phyloP scores from a whole-genome alignment of 2,113 vertebrate species.

The Ammodytes dubius region DNA sequence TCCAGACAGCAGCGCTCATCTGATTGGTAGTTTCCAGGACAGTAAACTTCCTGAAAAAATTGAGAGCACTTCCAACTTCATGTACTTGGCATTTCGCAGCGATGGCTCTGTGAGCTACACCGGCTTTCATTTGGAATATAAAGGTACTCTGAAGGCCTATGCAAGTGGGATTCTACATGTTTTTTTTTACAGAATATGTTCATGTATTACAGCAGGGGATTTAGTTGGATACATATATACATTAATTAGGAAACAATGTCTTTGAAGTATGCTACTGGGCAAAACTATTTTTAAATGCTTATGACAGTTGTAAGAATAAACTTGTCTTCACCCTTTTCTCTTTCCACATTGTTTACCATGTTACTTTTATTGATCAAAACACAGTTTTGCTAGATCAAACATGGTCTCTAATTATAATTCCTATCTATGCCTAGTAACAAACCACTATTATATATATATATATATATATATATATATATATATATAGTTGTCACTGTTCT shows the following conservation, averaged over 20 bases:
- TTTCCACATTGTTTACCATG: conserved; percentile 26
- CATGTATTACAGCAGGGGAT: conserved; percentile 31
- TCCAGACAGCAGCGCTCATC: conserved; percentile 90
- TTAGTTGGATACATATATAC: conserved; percentile 33
- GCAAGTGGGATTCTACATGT: conserved; percentile 14
- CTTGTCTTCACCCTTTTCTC: neutral
- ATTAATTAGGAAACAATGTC: neutral
- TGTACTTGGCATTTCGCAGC: conserved; percentile 98
- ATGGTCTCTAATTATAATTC: neutral
- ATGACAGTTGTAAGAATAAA: conserved; percentile 31
- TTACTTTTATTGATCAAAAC: conserved; percentile 9
- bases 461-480: too few relatives aligned
- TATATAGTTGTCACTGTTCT: conserved; percentile 16
- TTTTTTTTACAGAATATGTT: conserved; percentile 29
- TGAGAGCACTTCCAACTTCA: conserved; percentile 96
- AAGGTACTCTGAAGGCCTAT: conserved; percentile 86
- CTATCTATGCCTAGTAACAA: neutral
- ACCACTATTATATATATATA: neutral
- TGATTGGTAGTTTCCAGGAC: conserved; percentile 98
- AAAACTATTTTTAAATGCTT: conserved; percentile 12
- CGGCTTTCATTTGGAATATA: conserved; percentile 98
- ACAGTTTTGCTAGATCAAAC: conserved; percentile 27
- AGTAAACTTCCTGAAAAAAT: conserved; percentile 98
- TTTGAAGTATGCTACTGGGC: conserved; percentile 22
- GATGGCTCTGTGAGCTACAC: conserved; percentile 99